Evolutionary conservation across 2,113 vertebrate genomes (phyloP), one percentile per base, ranked within the genome.

Genomic region (Gadus chalcogrammus): DNA sequence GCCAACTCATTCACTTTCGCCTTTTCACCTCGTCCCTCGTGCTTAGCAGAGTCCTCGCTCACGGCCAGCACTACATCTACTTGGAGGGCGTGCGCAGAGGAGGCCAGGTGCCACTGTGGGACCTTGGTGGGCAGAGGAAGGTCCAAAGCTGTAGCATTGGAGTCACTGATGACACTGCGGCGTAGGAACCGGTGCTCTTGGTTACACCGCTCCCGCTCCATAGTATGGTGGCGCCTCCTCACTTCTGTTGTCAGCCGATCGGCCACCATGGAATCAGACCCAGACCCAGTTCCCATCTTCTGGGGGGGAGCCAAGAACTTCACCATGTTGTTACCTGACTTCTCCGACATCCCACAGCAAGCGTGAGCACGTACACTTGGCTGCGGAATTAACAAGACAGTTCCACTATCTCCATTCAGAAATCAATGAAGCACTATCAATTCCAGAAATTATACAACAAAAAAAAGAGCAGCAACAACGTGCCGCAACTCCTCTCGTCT

Each of bases 121-220:
- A 91, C 89, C 77, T 97, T 90, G 81, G 94, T 94, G 58, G 96
- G 97, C 73, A 91, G 78, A 70, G 89, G 89, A 38, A 98, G 93
- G 67, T 98, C 96, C 76, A 99, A 65, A 53, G 96, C 97, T 0
- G 97, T 99, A 4, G 95, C 95, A 61, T 99, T 98, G 58, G 96
- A 99, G 86, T 99, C 97, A 74, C 96, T 98, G 87, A 99, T 97
- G 82, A 99, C 97, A 79, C 96, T 98, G 71, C 97, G 96, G 55
- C 97, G 95, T 74, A 99, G 92, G 80, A 99, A 98, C 56, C 97
- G 95, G 82, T 99, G 97, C 83, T 99, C 97, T 0, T 91, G 90
- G 65, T 92, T 61, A 76, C 94, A 94, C 78, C 93, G 94, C 85
- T 98, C 96, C 67, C 97, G 94, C 87, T 99, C 97, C 95, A 98